These are phyloP conservation scores for Myripristis murdjan DNA, from an alignment of 2,797 vertebrate species.

Conservation along the genomic window DNA sequence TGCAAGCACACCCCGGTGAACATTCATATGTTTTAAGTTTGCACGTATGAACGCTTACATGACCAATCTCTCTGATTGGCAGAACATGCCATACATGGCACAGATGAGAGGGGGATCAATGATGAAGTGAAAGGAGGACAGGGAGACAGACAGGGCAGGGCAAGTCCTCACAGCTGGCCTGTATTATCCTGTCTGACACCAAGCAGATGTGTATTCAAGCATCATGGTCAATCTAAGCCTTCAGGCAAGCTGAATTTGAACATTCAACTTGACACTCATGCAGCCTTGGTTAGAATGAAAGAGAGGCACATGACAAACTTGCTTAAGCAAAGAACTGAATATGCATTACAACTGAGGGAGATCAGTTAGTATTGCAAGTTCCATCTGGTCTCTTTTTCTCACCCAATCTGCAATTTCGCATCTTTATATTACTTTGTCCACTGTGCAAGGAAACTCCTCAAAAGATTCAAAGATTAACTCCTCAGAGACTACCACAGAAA, in stretches of 20 bases:
- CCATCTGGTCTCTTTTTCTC: no score
- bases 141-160: conserved; percentile 6
- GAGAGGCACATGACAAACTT: background rate
- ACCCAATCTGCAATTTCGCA: background rate
- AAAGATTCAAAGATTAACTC: no score
- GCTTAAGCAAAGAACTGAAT: background rate
- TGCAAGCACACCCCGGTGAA: no score
- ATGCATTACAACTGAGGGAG: background rate
- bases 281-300: conserved; percentile 1
- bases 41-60: background rate
- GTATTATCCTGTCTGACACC: conserved; percentile 66
- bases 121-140: conserved; percentile 46
- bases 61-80: background rate
- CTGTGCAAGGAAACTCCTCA: no score
- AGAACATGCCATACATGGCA: conserved; percentile 55
- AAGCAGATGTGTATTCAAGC: conserved; percentile 64
- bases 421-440: background rate
- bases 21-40: no score
- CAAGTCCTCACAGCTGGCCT: conserved; percentile 63
- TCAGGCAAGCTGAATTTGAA: conserved; percentile 16
- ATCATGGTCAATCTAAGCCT: conserved; percentile 22
- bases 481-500: background rate
- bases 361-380: background rate
- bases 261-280: conserved; percentile 11
- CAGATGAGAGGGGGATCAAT: conserved; percentile 68